Conservation (phyloP, 2,888 invertebrate species). For the Nemotelus nigrinus region DNA sequence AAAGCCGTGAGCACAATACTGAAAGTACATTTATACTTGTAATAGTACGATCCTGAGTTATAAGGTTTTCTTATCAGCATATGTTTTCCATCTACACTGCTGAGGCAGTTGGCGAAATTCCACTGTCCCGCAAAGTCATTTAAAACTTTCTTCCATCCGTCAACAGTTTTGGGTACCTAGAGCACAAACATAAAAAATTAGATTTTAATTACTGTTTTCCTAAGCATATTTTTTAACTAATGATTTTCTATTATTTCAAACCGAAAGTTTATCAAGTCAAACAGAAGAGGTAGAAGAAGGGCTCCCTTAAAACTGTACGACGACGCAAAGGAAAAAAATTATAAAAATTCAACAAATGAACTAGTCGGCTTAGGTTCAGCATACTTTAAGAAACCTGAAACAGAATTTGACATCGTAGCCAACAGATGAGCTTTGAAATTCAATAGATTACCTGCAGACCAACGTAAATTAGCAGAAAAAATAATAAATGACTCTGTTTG, state of each 20-base stretch:
- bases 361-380: neutral
- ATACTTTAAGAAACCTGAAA: neutral
- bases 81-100: slow-evolving; percentile 48
- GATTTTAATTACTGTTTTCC: neutral
- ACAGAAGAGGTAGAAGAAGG: neutral
- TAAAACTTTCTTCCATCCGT: slow-evolving; percentile 34
- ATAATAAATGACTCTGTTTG: neutral
- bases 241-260: neutral
- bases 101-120: slow-evolving; percentile 46
- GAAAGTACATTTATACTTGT: slow-evolving; percentile 48
- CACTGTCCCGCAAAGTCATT: slow-evolving; percentile 32
- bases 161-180: slow-evolving; percentile 40
- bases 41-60: slow-evolving; percentile 46
- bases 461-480: neutral
- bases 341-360: neutral
- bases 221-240: neutral
- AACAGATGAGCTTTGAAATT: neutral
- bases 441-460: neutral
- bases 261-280: neutral
- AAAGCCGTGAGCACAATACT: slow-evolving; percentile 49
- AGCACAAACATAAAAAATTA: neutral
- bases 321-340: neutral
- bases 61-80: slow-evolving; percentile 45
- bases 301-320: neutral
- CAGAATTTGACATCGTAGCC: neutral